phyloP scores from a whole-genome alignment of 2,888 invertebrate genomes.

The Andrena praecox region DNA sequence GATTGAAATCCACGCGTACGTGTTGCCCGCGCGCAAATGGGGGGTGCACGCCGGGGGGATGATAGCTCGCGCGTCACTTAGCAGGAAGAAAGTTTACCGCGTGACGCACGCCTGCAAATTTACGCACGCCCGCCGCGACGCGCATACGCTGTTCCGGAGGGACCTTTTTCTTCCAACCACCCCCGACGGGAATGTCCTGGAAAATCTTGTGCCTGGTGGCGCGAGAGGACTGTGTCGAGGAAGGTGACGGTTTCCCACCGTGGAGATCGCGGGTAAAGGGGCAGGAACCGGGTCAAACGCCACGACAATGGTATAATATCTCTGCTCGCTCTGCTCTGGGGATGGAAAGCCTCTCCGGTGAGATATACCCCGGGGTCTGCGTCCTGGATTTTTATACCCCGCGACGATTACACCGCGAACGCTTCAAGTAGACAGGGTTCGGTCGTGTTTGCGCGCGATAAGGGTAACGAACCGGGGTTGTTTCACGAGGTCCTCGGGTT shows the following conservation, averaged over 20 bases:
- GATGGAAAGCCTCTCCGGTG: neutral
- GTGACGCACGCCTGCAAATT: conserved; percentile 34
- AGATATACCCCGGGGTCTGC: neutral
- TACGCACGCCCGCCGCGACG: conserved; percentile 36
- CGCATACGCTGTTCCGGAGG: conserved; percentile 18
- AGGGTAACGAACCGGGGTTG: conserved; percentile 40
- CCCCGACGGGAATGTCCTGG: conserved; percentile 14
- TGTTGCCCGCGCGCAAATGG: too few relatives aligned
- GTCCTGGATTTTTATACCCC: conserved; percentile 13
- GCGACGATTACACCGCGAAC: conserved; percentile 8
- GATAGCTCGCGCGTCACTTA: conserved; percentile 22
- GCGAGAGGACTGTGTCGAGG: conserved; percentile 40
- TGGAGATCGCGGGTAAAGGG: conserved; percentile 41
- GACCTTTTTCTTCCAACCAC: neutral
- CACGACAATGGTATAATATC: conserved; percentile 38
- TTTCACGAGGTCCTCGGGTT: conserved; percentile 10
- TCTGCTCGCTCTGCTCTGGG: conserved; percentile 6
- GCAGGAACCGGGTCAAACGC: conserved; percentile 58
- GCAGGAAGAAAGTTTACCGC: conserved; percentile 27
- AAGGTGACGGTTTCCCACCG: conserved; percentile 28
- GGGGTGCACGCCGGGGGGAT: neutral
- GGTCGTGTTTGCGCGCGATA: conserved; percentile 11
- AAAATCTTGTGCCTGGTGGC: conserved; percentile 43
- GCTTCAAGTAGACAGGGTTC: neutral
- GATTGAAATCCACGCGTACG: conserved; percentile 61